Percentiles rank a stretch among this genome's conserved stretches.
phyloP scores from a whole-genome alignment of 2,888 invertebrate species.

The Macrophya alboannulata region DNA sequence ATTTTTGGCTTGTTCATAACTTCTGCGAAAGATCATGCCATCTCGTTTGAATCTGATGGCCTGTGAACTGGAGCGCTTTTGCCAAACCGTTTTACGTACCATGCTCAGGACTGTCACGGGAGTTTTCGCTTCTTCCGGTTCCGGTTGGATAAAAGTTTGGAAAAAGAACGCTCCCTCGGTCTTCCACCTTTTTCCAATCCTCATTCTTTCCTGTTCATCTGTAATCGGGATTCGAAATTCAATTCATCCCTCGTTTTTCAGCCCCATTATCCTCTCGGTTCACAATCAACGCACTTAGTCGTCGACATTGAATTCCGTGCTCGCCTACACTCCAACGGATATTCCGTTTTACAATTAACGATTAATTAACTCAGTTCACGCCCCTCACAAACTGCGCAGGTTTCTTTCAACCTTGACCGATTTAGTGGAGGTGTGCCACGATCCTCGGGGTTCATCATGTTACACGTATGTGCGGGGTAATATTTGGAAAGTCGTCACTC shows the following conservation, averaged over 20 bases:
- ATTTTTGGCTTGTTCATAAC: not conserved
- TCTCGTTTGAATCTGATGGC: not conserved
- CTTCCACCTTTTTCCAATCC: too few species aligned
- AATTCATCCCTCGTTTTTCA: not conserved
- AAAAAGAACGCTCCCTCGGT: not conserved
- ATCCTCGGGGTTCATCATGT: not conserved
- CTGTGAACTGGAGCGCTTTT: not conserved
- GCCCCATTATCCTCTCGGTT: not conserved
- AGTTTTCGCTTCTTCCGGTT: not conserved
- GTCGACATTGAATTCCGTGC: slow-evolving; percentile 5
- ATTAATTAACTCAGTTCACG: slow-evolving; percentile 16
- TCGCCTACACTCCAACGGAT: not conserved
- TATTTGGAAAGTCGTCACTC: not conserved
- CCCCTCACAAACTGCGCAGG: not conserved
- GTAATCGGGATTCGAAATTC: not conserved
- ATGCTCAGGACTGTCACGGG: not conserved
- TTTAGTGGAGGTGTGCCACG: not conserved
- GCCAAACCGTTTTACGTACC: not conserved
- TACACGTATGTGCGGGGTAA: not conserved
- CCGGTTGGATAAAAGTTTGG: not conserved
- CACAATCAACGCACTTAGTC: not conserved
- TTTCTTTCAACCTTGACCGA: not conserved
- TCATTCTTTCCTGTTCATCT: not conserved
- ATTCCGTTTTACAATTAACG: slow-evolving; percentile 19
- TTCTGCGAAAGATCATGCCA: not conserved